Evolutionary conservation across 1,140 invertebrate genomes (phyloP).

Genomic region (Drosophila auraria): DNA sequence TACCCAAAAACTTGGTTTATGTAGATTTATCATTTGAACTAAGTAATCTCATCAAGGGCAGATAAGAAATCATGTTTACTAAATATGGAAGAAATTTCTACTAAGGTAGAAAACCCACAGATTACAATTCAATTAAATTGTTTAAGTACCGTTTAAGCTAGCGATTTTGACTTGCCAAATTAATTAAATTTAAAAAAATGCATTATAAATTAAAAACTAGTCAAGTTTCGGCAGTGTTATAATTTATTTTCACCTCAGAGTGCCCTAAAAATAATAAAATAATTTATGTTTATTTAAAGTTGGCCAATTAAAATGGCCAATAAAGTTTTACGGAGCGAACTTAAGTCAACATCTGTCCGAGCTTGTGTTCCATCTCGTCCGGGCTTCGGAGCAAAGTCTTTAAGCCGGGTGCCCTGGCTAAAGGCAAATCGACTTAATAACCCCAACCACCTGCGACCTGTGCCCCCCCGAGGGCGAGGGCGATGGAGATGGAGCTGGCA

Average conservation of each 20-base stretch:
- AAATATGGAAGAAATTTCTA: too few relatives aligned
- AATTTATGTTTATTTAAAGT: not conserved
- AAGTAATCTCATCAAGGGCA: too few relatives aligned
- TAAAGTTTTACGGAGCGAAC: slow-evolving; percentile 30
- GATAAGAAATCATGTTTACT: too few relatives aligned
- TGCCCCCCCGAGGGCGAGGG: slow-evolving; percentile 8
- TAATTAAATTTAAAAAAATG: not conserved
- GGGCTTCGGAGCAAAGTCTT: slow-evolving; percentile 36
- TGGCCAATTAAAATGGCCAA: slow-evolving; percentile 19
- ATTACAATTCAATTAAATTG: not conserved
- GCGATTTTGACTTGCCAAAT: not conserved
- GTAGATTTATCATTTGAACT: too few relatives aligned
- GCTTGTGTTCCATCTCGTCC: slow-evolving; percentile 25
- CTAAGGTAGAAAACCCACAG: too few relatives aligned
- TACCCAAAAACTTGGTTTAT: too few relatives aligned
- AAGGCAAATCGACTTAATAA: slow-evolving; percentile 68
- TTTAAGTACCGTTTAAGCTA: not conserved
- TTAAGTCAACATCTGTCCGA: slow-evolving; percentile 47
- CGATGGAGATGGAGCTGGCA: slow-evolving; percentile 17
- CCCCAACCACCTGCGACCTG: slow-evolving; percentile 60
- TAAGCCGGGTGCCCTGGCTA: slow-evolving; percentile 31
- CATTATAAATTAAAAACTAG: not conserved
- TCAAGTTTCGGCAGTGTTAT: not conserved
- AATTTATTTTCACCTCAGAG: not conserved
- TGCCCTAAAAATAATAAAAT: not conserved